phyloP scores from a whole-genome alignment of 2,797 vertebrate species.

The Aratinga solstitialis region DNA sequence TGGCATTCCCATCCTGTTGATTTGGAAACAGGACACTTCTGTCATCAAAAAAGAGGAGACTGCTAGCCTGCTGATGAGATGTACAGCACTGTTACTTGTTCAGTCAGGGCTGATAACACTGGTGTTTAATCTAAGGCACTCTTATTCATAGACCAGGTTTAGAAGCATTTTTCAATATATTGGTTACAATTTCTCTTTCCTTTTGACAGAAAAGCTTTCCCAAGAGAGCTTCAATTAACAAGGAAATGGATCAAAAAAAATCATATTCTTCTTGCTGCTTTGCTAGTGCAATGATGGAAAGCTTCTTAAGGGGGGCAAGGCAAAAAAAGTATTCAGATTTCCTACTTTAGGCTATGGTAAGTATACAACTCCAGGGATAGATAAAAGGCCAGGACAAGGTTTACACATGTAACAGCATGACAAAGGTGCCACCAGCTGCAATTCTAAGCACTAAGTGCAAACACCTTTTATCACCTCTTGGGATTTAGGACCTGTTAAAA shows the following conservation, averaged over 20 bases:
- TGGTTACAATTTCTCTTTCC: not conserved
- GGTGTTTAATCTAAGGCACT: not conserved
- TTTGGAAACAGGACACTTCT: not conserved
- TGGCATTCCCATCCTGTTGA: not conserved
- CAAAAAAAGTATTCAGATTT: not conserved
- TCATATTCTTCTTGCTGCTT: not conserved
- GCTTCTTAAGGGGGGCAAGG: not conserved
- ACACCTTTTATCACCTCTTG: not conserved
- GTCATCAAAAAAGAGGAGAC: not conserved
- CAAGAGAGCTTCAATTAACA: not conserved
- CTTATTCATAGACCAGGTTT: not conserved
- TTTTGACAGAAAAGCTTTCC: not conserved
- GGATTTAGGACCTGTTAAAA: not conserved
- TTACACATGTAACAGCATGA: not conserved
- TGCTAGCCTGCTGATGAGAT: not conserved
- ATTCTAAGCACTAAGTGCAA: not conserved
- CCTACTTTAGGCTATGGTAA: not conserved
- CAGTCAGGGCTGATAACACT: not conserved
- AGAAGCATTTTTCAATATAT: not conserved
- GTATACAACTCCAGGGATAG: not conserved
- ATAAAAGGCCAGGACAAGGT: not conserved
- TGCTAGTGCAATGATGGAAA: not conserved
- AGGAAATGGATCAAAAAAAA: not conserved
- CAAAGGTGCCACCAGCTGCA: rapidly evolving
- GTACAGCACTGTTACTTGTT: not conserved